phyloP scores from a whole-genome alignment of 2,113 vertebrate species.

The Progne subis region DNA sequence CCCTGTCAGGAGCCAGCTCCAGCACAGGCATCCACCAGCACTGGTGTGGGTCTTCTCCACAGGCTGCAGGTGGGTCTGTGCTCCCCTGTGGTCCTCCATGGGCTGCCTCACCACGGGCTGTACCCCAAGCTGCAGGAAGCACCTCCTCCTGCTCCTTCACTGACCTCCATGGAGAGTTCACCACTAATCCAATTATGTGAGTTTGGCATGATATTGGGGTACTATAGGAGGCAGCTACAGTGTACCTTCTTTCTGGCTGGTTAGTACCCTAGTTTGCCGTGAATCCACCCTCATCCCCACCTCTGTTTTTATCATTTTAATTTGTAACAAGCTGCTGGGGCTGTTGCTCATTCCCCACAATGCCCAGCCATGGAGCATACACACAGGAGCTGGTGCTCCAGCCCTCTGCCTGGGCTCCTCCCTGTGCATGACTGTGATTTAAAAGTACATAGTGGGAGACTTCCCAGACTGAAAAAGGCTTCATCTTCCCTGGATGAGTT shows the following conservation, averaged over 20 bases:
- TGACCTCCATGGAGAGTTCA: background rate
- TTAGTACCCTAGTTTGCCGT: background rate
- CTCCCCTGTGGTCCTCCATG: background rate
- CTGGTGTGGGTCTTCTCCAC: background rate
- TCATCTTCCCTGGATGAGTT: background rate
- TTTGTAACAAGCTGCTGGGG: background rate
- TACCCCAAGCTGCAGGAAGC: background rate
- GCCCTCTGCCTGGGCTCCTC: background rate
- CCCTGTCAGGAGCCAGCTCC: background rate
- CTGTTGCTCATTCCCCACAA: background rate
- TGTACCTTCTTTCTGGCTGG: background rate
- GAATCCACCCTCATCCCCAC: fast-evolving
- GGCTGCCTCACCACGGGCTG: background rate
- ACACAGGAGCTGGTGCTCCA: background rate
- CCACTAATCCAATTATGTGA: fast-evolving
- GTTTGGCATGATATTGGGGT: background rate
- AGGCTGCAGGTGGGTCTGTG: background rate
- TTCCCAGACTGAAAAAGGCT: background rate
- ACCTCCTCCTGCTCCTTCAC: background rate
- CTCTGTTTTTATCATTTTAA: background rate
- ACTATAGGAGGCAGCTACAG: background rate
- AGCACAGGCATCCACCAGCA: background rate
- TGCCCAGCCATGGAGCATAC: fast-evolving
- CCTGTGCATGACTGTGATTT: background rate
- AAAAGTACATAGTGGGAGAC: background rate